These are phyloP conservation scores for Goniozus legneri DNA, from an alignment of 1,140 invertebrate genomes.

Conservation along the genomic window DNA sequence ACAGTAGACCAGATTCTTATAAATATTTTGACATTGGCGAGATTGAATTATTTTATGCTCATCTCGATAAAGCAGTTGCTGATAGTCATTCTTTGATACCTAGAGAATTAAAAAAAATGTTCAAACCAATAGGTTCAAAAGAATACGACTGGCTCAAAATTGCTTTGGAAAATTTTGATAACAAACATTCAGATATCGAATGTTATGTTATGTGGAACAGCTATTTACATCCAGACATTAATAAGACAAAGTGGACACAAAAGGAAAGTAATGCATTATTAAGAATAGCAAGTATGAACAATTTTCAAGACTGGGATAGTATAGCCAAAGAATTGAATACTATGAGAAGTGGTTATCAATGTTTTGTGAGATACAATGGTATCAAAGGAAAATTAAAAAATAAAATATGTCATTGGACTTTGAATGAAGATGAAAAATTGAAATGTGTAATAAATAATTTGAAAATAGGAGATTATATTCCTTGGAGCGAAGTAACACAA, in stretches of 20 bases:
- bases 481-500: constrained; percentile 62
- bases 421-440: constrained; percentile 60
- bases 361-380: constrained; percentile 63
- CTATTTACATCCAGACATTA: constrained; percentile 64
- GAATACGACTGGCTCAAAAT: constrained; percentile 55
- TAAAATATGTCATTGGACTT: constrained; percentile 54
- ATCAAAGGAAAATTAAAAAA: constrained; percentile 31
- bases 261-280: constrained; percentile 58
- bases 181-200: constrained; percentile 53
- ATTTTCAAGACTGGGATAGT: constrained; percentile 62
- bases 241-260: constrained; percentile 59
- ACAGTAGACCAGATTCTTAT: not conserved
- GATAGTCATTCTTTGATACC: constrained; percentile 17
- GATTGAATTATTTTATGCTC: not conserved
- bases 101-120: constrained; percentile 26
- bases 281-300: constrained; percentile 46
- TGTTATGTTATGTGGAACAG: constrained; percentile 65
- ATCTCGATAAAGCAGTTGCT: constrained; percentile 2
- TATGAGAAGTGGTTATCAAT: constrained; percentile 63
- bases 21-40: too few species aligned
- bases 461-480: constrained; percentile 60
- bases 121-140: constrained; percentile 27
- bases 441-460: constrained; percentile 55
- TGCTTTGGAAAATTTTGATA: constrained; percentile 44
- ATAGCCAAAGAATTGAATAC: constrained; percentile 59